These are phyloP conservation scores for Periophthalmodon schlosseri DNA, from an alignment of 2,113 vertebrate genomes.

Conservation along the genomic window DNA sequence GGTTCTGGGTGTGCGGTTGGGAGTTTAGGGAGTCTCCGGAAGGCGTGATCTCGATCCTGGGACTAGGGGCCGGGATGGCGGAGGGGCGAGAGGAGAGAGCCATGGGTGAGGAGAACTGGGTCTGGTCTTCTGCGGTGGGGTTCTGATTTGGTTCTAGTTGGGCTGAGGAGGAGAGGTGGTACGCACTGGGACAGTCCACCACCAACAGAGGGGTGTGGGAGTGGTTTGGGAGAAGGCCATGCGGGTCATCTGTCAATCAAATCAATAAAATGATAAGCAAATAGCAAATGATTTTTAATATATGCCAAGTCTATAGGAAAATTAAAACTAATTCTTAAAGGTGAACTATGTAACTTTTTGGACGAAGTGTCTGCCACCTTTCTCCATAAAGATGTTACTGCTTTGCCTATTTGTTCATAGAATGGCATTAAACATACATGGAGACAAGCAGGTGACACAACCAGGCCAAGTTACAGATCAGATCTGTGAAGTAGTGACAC, in stretches of 20 bases:
- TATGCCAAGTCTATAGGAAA: too few relatives aligned
- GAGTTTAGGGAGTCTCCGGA: conserved; percentile 87
- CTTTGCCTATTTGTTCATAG: too few relatives aligned
- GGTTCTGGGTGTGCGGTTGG: conserved; percentile 78
- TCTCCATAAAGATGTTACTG: too few relatives aligned
- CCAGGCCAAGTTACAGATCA: too few relatives aligned
- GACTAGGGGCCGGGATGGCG: conserved; percentile 83
- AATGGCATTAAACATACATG: too few relatives aligned
- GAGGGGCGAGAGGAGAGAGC: conserved; percentile 66
- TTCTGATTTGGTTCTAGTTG: conserved; percentile 72
- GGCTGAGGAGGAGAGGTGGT: conserved; percentile 79
- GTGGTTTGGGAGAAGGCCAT: conserved; percentile 76
- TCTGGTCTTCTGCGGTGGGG: conserved; percentile 55
- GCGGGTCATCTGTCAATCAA: conserved; percentile 61
- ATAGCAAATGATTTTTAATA: too few relatives aligned
- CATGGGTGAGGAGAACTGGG: conserved; percentile 25
- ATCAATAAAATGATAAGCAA: not conserved
- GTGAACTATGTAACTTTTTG: too few relatives aligned
- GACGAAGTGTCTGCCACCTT: too few relatives aligned
- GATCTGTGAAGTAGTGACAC: too few relatives aligned
- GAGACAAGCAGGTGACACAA: too few relatives aligned
- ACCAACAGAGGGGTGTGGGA: conserved; percentile 81
- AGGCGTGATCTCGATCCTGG: conserved; percentile 97
- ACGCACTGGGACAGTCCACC: conserved; percentile 76
- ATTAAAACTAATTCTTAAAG: too few relatives aligned